These are phyloP conservation scores for Gastrophryne carolinensis DNA, from an alignment of 2,797 vertebrate genomes.

Conservation along the genomic window DNA sequence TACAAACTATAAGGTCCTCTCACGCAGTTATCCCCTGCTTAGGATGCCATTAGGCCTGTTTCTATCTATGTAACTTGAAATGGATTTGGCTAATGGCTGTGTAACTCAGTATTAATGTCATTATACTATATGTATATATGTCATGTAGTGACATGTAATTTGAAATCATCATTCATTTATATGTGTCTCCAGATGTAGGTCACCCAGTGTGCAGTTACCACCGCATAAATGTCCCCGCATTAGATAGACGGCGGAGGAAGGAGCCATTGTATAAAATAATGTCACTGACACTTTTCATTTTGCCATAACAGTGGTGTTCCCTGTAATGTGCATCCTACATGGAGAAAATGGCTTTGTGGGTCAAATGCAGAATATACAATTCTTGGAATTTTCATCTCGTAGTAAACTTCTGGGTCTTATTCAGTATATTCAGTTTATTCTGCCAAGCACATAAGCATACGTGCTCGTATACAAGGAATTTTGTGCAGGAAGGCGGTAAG, in stretches of 20 bases:
- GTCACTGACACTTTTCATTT: constrained; percentile 9
- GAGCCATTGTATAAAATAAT: not conserved
- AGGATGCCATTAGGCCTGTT: constrained; percentile 26
- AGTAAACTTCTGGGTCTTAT: too few relatives aligned
- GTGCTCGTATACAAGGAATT: too few relatives aligned
- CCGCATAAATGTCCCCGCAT: not conserved
- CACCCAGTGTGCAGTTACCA: constrained; percentile 12
- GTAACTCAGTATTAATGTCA: constrained; percentile 11
- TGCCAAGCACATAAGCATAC: too few relatives aligned
- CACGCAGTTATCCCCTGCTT: constrained; percentile 26
- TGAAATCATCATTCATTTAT: constrained; percentile 29
- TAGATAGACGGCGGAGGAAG: not conserved
- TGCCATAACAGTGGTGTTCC: not conserved
- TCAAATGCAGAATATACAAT: too few relatives aligned
- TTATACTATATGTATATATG: constrained; percentile 24
- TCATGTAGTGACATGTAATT: constrained; percentile 29
- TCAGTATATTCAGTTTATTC: too few relatives aligned
- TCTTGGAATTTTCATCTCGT: too few relatives aligned
- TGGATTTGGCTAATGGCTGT: constrained; percentile 26
- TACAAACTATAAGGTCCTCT: not conserved
- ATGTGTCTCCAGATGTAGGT: constrained; percentile 4
- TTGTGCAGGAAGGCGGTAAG: too few relatives aligned
- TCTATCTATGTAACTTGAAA: constrained; percentile 21
- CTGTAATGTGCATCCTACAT: not conserved
- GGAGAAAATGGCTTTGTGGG: not conserved